Evolutionary conservation across 2,888 invertebrate genomes (phyloP), one percentile per base, ranked within the genome.

Genomic region (Volucella bombylans): DNA sequence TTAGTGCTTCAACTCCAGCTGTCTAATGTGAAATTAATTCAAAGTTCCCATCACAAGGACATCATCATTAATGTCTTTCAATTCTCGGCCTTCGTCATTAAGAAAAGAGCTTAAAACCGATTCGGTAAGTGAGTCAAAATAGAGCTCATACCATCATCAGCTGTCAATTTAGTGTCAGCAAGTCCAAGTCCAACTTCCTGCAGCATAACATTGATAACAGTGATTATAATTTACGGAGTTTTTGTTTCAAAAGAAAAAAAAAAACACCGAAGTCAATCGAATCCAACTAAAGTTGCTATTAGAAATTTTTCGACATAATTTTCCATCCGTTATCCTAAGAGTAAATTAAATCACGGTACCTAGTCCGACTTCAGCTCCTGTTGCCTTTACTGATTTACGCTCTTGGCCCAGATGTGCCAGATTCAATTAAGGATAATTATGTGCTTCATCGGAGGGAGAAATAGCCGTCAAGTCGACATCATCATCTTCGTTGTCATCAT

Each of bases 391-490:
- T 57, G 67, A 72, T 79, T 61, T 43, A 50, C 50, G 59, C 45
- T 38, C 76, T 47, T 85, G 76, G 68, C 81, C 80, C 85, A 85
- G 85, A 85, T 85, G 85, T 81, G 80, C 61, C 81, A 77, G 68
- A 81, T 85, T 85, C 85, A 85, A 85, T 85, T 85, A 85, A 76
- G 77, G 76, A 85, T 85, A 85, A 85, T 85, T 81, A 85, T 85
- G 85, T 85, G 85, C 85, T 85, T 85, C 85, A 85, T 80, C 81
- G 81, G 85, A 85, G 81, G 85, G 76, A 72, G 85, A 81, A 85
- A 85, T 85, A 85, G 76, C 76, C 85, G 81, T 85, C 81, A 81
- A 85, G 72, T 81, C 81, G 67, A 77, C 72, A 81, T 81, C 71
- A 76, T 81, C 80, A 80, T 79, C 78, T 50, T 77, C 72, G 74